These are phyloP conservation scores for Mesorhabditis belari DNA, from an alignment of 2,888 invertebrate species.

Conservation along the genomic window DNA sequence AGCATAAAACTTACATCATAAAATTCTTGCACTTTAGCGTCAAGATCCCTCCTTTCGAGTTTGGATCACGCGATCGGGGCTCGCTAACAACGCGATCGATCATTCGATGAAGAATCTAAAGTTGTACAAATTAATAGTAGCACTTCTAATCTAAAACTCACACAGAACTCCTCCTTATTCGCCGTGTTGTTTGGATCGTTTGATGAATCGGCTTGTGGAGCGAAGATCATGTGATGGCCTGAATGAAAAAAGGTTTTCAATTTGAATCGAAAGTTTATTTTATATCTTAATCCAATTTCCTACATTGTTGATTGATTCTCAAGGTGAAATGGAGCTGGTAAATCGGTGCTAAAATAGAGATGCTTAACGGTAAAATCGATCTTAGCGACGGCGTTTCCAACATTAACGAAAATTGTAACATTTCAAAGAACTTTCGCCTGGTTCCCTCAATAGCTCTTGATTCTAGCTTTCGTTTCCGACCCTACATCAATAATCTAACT, in stretches of 20 bases:
- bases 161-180: slow-evolving; percentile 36
- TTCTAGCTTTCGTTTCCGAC: too few species aligned
- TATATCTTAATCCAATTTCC: too few species aligned
- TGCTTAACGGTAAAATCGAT: too few species aligned
- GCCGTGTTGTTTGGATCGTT: slow-evolving; percentile 6
- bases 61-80: slow-evolving; percentile 24
- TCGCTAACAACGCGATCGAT: slow-evolving; percentile 47
- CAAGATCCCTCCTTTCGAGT: slow-evolving; percentile 24
- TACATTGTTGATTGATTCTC: too few species aligned
- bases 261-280: too few species aligned
- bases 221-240: slow-evolving; percentile 50
- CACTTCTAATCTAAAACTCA: slow-evolving; percentile 8
- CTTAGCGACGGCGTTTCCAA: too few species aligned
- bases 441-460: too few species aligned
- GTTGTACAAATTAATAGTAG: not conserved
- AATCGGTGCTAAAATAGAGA: too few species aligned
- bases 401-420: too few species aligned
- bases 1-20: slow-evolving; percentile 16
- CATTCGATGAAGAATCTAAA: slow-evolving; percentile 45
- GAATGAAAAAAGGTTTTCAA: slow-evolving; percentile 5
- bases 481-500: too few species aligned
- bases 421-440: too few species aligned
- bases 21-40: slow-evolving; percentile 50
- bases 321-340: too few species aligned
- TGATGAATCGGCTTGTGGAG: slow-evolving; percentile 20